Base-by-base conservation (phyloP, 2,113 vertebrate species). In the Falco punctatus region DNA sequence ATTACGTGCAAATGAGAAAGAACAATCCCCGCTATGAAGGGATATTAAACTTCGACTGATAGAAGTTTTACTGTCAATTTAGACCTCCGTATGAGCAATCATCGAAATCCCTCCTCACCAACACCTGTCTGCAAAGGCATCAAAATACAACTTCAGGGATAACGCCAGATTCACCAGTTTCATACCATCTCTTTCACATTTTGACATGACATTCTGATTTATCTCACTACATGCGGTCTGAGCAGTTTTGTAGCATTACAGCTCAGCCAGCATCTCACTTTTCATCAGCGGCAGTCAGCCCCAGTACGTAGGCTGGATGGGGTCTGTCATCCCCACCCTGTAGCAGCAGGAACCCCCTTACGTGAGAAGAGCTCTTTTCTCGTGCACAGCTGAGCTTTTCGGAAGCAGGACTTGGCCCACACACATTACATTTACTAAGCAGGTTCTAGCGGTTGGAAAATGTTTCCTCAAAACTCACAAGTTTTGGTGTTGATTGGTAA, bases 1-100 rank as follows among this genome's bases (percentile, higher is more conserved):
- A 22, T 66, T 16, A 44, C 0, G 0, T 20, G 77, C 64, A 65
- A 71, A 46, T 0, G 2, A 70, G 35, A 52, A 55, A 19, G 15
- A 57, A 33, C 55, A 64, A 57, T 26, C 26, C 2, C 42, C 42
- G 0, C 21, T 17, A 57, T 1, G 23, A 58, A 52, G 38, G 58
- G 44, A 38, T 7, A 13, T 24, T 42, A 35, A 46, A 58, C 32
- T 15, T 33, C 10, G 8, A 38, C 54, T 11, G 46, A n/a, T 33
- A 38, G 4, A 54, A 67, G 30, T 33, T 33, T 33, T 35, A 23
- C 75, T 35, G 21, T 18, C 20, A 22, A 11, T 65, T 28, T 66
- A 85, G 42, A 40, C 14, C 73, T 15, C 30, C 6, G 3, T 8
- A 27, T 1, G 2, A n/a, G 52, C 57, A 18, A 27, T 17, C 20